Percentiles rank a stretch among this genome's conserved stretches.
These are phyloP conservation scores for Orthosia incerta DNA, from an alignment of 2,888 invertebrate species.

Conservation along the genomic window DNA sequence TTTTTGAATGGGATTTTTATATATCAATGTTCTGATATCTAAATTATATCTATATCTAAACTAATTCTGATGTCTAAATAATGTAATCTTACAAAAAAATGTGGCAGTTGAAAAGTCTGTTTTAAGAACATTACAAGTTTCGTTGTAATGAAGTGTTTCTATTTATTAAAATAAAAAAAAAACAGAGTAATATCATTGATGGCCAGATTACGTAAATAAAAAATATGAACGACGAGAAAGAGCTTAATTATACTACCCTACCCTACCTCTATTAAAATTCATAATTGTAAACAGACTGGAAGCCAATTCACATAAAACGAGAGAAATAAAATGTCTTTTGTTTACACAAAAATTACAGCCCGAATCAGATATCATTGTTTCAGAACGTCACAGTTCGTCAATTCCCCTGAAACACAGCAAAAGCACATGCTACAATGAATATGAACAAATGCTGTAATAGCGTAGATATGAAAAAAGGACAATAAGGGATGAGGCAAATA, in stretches of 20 bases:
- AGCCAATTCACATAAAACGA: constrained; percentile 23
- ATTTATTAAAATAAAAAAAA: neutral
- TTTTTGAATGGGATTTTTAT: neutral
- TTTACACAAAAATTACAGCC: constrained; percentile 19
- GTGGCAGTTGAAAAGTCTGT: neutral
- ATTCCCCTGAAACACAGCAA: constrained; percentile 54
- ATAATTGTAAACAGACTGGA: neutral
- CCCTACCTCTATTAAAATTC: too few species aligned
- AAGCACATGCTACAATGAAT: constrained; percentile 65
- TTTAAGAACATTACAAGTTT: neutral
- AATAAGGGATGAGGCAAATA: constrained; percentile 79
- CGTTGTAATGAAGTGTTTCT: too few species aligned
- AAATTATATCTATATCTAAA: too few species aligned
- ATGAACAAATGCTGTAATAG: constrained; percentile 76
- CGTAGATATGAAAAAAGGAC: constrained; percentile 81
- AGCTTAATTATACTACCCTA: neutral
- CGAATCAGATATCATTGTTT: constrained; percentile 48
- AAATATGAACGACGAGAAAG: neutral
- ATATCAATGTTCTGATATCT: neutral
- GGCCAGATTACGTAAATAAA: neutral
- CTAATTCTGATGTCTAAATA: too few species aligned
- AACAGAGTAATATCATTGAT: neutral
- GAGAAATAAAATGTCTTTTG: constrained; percentile 20
- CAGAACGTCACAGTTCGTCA: constrained; percentile 59
- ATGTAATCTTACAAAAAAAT: neutral